Percentiles rank a stretch among this genome's conserved stretches.
These are phyloP conservation scores for Julus scanicus DNA, from an alignment of 2,888 invertebrate species.

Conservation along the genomic window DNA sequence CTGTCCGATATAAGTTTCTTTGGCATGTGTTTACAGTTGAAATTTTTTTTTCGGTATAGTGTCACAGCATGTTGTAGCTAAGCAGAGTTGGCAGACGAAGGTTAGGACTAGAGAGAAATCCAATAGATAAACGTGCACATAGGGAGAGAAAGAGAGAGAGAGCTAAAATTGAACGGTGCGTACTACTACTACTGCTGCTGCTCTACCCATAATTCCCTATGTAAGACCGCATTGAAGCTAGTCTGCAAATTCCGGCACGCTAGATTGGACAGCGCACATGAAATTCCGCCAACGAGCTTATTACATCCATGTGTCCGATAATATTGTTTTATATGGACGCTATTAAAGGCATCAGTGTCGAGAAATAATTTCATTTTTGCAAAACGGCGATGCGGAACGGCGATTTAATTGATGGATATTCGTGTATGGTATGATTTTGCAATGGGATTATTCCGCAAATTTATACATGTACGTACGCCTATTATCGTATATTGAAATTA, in stretches of 20 bases:
- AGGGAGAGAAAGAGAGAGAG: not conserved
- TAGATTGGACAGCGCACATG: not conserved
- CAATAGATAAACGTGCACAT: not conserved
- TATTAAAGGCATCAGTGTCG: not conserved
- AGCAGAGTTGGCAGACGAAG: not conserved
- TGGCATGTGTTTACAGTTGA: not conserved
- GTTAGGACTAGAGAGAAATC: not conserved
- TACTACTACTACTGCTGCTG: no score
- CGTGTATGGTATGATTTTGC: constrained; percentile 21
- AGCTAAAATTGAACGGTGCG: not conserved
- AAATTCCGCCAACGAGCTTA: not conserved
- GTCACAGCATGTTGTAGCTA: not conserved
- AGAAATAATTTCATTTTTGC: constrained; percentile 15
- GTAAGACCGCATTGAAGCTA: constrained; percentile 22
- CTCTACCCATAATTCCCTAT: constrained; percentile 9
- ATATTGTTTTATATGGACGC: constrained; percentile 10
- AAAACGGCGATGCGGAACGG: not conserved
- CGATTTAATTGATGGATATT: not conserved
- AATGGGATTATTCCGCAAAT: not conserved
- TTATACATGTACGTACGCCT: constrained; percentile 14
- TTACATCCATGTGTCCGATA: constrained; percentile 9
- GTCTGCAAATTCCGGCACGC: not conserved
- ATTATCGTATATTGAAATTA: not conserved
- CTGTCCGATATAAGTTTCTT: not conserved
- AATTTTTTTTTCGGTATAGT: not conserved